Evolutionary conservation across 2,113 vertebrate species (phyloP).

Genomic region (Dunckerocampus dactyliophorus): DNA sequence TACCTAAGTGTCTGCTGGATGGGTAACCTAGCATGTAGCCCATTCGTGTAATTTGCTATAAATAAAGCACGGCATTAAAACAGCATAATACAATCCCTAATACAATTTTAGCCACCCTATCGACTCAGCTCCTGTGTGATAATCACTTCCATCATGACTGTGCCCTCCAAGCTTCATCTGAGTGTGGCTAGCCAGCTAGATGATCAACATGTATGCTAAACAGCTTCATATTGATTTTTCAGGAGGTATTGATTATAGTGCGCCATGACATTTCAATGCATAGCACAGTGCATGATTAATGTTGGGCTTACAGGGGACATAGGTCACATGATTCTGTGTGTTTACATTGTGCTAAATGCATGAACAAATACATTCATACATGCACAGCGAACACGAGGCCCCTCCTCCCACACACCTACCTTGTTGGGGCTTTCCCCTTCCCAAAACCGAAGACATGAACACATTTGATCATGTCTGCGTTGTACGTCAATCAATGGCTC

Average conservation of each 20-base stretch:
- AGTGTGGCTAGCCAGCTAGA: slow-evolving; percentile 6
- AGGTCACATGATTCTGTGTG: slow-evolving; percentile 11
- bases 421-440: slow-evolving; percentile 18
- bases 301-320: slow-evolving; percentile 22
- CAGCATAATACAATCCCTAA: background rate
- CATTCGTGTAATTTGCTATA: no score
- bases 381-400: background rate
- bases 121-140: background rate
- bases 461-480: slow-evolving; percentile 58
- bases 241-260: slow-evolving; percentile 38
- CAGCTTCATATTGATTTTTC: slow-evolving; percentile 33
- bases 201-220: slow-evolving; percentile 41
- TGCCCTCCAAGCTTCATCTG: slow-evolving; percentile 4
- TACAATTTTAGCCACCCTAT: background rate
- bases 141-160: background rate
- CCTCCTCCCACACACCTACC: slow-evolving; percentile 9
- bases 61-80: background rate
- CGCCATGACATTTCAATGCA: slow-evolving; percentile 17
- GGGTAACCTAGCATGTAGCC: no score
- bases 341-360: background rate
- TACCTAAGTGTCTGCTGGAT: no score
- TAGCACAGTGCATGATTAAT: slow-evolving; percentile 38
- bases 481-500: slow-evolving; percentile 53
- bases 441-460: slow-evolving; percentile 33
- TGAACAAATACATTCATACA: no score